A percentile compares a stretch with the other conserved stretches of the same genome.
Evolutionary conservation across 2,797 vertebrate species (phyloP).

Genomic region (Gadopsis marmoratus): DNA sequence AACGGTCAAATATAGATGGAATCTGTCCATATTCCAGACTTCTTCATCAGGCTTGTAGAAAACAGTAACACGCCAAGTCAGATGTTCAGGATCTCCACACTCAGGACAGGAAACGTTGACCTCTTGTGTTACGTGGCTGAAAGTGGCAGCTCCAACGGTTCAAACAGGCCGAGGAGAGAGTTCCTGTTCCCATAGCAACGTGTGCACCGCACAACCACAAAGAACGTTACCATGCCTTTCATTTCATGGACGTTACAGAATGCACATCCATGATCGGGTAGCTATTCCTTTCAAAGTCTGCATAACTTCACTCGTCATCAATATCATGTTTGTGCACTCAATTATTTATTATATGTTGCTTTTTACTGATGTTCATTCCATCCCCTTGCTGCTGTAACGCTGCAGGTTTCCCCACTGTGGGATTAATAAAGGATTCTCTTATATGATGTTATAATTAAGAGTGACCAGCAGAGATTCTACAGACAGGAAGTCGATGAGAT

Average conservation of each 20-base stretch:
- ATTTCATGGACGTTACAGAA: background rate
- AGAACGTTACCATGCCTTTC: background rate
- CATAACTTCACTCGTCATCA: no score
- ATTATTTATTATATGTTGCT: no score
- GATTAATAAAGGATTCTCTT: no score
- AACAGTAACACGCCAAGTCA: background rate
- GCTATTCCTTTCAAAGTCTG: background rate
- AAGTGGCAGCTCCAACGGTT: slow-evolving; percentile 20
- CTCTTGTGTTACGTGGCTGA: slow-evolving; percentile 1
- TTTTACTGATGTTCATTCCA: no score
- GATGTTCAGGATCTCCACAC: background rate
- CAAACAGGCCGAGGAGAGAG: background rate
- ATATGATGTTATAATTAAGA: no score
- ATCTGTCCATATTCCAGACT: background rate
- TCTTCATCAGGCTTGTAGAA: background rate
- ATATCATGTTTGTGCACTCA: no score
- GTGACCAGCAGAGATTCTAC: no score
- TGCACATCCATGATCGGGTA: background rate
- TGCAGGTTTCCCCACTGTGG: no score
- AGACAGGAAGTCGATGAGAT: no score
- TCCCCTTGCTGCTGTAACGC: no score
- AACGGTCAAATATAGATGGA: background rate
- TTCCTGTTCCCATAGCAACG: slow-evolving; percentile 17
- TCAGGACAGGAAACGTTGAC: slow-evolving; percentile 1
- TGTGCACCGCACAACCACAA: background rate